Conservation (phyloP, 2,113 vertebrate genomes). For the Tichodroma muraria region DNA sequence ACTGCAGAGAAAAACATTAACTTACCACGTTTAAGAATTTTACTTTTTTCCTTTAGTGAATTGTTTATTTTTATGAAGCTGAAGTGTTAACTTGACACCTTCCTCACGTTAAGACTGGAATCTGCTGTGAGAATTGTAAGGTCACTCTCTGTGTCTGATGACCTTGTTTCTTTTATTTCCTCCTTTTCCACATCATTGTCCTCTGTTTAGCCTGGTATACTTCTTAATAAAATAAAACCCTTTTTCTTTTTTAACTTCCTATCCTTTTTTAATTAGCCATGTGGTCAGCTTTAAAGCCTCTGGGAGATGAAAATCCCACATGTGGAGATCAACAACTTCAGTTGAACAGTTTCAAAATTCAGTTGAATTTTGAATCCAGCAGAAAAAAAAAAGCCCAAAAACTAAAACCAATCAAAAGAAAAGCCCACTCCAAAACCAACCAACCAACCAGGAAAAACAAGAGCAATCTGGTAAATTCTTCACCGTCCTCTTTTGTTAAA, state of each 20-base stretch:
- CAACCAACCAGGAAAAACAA: not conserved
- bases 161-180: not conserved
- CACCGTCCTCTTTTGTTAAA: not conserved
- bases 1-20: not conserved
- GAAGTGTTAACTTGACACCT: not conserved
- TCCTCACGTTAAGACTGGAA: not conserved
- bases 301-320: not conserved
- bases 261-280: not conserved
- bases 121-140: not conserved
- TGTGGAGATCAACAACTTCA: not conserved
- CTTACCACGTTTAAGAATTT: not conserved
- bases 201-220: not conserved
- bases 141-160: not conserved
- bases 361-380: not conserved
- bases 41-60: not conserved
- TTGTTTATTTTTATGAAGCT: not conserved
- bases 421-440: fast-evolving
- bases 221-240: not conserved
- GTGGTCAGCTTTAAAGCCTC: not conserved
- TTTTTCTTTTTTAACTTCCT: not conserved
- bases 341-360: too few species aligned
- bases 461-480: not conserved
- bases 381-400: not conserved
- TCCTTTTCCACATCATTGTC: not conserved
- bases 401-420: fast-evolving